Percentiles rank a stretch among this genome's conserved stretches.
These are phyloP conservation scores for Ammodytes marinus DNA, from an alignment of 2,113 vertebrate genomes.

Conservation along the genomic window DNA sequence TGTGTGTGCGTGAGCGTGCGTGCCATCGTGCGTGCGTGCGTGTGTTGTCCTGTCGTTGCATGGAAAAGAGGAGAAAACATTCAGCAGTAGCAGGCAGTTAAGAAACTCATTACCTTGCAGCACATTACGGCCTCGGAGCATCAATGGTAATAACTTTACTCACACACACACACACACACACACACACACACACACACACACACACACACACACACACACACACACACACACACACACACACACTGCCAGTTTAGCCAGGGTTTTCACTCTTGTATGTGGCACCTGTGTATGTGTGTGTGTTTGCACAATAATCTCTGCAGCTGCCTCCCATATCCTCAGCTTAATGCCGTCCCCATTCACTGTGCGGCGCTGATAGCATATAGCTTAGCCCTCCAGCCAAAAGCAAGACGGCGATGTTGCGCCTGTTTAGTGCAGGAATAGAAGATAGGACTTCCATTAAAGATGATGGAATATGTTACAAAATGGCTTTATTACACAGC, in stretches of 20 bases:
- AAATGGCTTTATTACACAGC: slow-evolving; percentile 52
- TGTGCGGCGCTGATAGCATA: slow-evolving; percentile 65
- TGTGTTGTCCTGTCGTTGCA: slow-evolving; percentile 1
- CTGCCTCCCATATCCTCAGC: slow-evolving; percentile 49
- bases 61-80: slow-evolving; percentile 1
- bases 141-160: slow-evolving; percentile 54
- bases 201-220: too few species aligned
- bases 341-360: slow-evolving; percentile 64
- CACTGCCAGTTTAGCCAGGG: slow-evolving; percentile 33
- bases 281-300: slow-evolving; percentile 45
- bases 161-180: neutral
- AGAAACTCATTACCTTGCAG: slow-evolving; percentile 72
- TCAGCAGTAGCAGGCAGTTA: slow-evolving; percentile 59
- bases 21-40: too few species aligned
- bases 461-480: slow-evolving; percentile 32
- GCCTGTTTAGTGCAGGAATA: slow-evolving; percentile 45
- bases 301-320: slow-evolving; percentile 53
- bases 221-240: too few species aligned
- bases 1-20: too few species aligned
- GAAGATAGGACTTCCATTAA: slow-evolving; percentile 58
- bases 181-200: neutral
- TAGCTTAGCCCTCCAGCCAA: slow-evolving; percentile 66
- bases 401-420: slow-evolving; percentile 20
- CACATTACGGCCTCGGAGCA: slow-evolving; percentile 51
- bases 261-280: slow-evolving; percentile 44